Conservation (phyloP, 2,797 vertebrate genomes). For the Lepus townsendii region DNA sequence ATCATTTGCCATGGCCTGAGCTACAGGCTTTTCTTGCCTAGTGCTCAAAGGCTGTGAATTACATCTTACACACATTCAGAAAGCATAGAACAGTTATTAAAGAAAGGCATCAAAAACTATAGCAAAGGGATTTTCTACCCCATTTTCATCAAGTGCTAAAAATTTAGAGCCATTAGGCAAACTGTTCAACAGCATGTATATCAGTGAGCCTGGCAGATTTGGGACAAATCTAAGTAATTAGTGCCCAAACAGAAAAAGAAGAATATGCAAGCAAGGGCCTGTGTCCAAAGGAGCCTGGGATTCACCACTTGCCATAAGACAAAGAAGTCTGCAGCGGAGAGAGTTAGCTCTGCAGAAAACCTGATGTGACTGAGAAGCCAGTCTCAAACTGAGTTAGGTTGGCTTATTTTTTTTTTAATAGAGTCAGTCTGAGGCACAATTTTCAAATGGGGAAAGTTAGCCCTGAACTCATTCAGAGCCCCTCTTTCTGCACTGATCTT, state of each 20-base stretch:
- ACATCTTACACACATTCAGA: background rate
- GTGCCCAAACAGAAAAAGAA: background rate
- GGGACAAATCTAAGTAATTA: background rate
- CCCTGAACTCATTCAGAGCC: too few relatives aligned
- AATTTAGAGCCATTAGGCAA: background rate
- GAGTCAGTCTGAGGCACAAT: background rate
- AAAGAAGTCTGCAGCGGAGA: background rate
- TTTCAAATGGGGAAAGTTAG: background rate
- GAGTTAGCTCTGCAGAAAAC: background rate
- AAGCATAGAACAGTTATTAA: conserved; percentile 24
- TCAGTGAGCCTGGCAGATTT: background rate
- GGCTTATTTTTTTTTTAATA: too few relatives aligned
- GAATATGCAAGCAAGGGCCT: background rate
- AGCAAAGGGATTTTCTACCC: background rate
- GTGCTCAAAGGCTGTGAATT: background rate
- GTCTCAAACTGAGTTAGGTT: background rate
- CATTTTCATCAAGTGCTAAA: conserved; percentile 22
- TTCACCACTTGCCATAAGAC: background rate
- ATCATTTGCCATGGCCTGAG: background rate
- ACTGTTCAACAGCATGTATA: background rate
- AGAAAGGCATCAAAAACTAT: background rate
- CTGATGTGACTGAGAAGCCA: accelerated
- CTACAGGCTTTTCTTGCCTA: conserved; percentile 15
- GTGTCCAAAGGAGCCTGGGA: background rate
- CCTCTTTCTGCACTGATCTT: background rate